Percentiles rank a stretch among this genome's conserved stretches.
Evolutionary conservation across 2,797 vertebrate species (phyloP).

Genomic region (Sarcoramphus papa): DNA sequence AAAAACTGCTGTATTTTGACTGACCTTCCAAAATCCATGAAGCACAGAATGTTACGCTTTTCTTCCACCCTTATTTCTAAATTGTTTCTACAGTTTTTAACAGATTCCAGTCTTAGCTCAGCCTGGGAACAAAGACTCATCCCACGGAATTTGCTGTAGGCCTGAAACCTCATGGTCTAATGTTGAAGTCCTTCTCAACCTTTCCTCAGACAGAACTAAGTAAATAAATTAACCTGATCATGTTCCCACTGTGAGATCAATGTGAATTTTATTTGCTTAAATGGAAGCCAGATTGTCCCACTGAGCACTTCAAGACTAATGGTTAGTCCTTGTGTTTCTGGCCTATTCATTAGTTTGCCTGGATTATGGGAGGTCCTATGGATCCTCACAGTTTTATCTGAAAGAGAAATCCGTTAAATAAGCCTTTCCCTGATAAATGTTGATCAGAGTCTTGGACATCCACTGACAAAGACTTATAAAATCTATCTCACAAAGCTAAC

Average conservation of each 20-base stretch:
- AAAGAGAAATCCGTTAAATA: background rate
- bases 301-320: background rate
- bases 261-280: conserved; percentile 44
- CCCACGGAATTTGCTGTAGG: background rate
- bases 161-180: background rate
- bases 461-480: background rate
- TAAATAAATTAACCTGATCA: conserved; percentile 44
- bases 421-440: background rate
- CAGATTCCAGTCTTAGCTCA: background rate
- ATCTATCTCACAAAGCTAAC: background rate
- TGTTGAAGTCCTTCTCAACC: background rate
- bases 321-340: background rate
- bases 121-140: background rate
- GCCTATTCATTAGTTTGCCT: background rate
- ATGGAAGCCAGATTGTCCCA: conserved; percentile 28
- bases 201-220: background rate
- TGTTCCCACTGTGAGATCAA: conserved; percentile 35
- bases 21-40: background rate
- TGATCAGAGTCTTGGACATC: background rate
- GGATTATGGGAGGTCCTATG: background rate
- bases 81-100: background rate
- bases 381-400: background rate
- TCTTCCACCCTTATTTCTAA: background rate
- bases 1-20: background rate
- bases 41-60: background rate